A percentile compares a stretch with the other conserved stretches of the same genome.
Conservation (phyloP, 2,888 invertebrate genomes). For the Gibbula magus region DNA sequence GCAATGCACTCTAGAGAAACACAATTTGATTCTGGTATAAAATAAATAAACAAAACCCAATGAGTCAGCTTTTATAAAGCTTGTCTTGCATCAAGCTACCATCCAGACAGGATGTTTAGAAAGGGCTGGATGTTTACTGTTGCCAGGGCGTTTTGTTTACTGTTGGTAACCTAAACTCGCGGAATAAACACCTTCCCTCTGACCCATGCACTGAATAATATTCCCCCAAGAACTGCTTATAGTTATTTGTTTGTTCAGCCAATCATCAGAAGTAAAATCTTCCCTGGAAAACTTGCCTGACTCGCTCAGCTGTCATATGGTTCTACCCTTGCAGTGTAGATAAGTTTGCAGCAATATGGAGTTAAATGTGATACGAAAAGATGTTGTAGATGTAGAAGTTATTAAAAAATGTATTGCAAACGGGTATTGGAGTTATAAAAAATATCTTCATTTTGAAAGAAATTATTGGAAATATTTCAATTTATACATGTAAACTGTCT, state of each 20-base stretch:
- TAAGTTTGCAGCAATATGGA: too few relatives aligned
- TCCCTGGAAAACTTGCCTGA: not conserved
- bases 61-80: constrained; percentile 16
- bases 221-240: constrained; percentile 20
- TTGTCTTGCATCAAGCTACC: constrained; percentile 21
- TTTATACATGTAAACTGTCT: too few relatives aligned
- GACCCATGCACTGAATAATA: constrained; percentile 17
- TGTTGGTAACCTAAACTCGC: constrained; percentile 20
- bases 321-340: too few relatives aligned
- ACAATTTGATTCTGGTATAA: constrained; percentile 15
- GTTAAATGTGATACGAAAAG: too few relatives aligned
- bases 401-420: too few relatives aligned
- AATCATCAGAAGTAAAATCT: constrained; percentile 8
- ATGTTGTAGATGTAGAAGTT: too few relatives aligned
- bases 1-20: constrained; percentile 14
- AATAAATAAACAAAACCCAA: constrained; percentile 25
- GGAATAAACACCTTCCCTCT: constrained; percentile 23
- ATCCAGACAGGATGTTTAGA: constrained; percentile 30
- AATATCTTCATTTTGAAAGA: too few relatives aligned
- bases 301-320: too few relatives aligned
- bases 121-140: constrained; percentile 36
- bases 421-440: too few relatives aligned
- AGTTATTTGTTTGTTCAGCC: constrained; percentile 13
- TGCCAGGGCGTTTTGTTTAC: constrained; percentile 36
- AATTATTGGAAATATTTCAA: too few relatives aligned